Evolutionary conservation across 1,140 invertebrate genomes (phyloP).

Genomic region (Gryllus bimaculatus): DNA sequence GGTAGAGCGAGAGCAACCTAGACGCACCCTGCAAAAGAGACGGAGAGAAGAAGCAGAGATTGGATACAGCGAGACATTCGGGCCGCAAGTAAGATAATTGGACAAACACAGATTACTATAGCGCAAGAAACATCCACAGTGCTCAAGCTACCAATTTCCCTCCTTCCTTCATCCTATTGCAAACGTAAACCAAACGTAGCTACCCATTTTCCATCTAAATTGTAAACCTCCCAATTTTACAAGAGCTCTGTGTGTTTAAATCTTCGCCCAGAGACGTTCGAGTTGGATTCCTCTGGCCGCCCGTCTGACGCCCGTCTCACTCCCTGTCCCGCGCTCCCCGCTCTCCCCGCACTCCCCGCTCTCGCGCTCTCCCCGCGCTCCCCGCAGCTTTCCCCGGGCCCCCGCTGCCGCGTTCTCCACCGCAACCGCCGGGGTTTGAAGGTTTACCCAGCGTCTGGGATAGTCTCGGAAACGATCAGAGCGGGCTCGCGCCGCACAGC

Average conservation of each 20-base stretch:
- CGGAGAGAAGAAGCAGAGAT: not conserved
- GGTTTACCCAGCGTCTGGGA: not conserved
- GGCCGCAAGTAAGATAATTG: not conserved
- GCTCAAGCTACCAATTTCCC: not conserved
- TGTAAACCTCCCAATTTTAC: conserved; percentile 1
- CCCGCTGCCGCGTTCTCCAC: not conserved
- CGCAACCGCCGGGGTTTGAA: not conserved
- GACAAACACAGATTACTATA: not conserved
- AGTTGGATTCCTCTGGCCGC: not conserved
- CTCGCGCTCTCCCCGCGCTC: not conserved
- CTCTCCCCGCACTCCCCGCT: too few species aligned
- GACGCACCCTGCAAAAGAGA: not conserved
- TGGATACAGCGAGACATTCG: not conserved
- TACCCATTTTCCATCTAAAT: conserved; percentile 5
- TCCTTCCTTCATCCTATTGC: not conserved
- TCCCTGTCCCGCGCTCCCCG: too few species aligned
- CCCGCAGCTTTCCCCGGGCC: too few species aligned
- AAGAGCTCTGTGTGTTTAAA: conserved; percentile 1
- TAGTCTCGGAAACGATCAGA: not conserved
- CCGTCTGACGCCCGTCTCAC: too few species aligned
- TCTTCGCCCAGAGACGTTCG: not conserved
- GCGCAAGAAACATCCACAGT: not conserved
- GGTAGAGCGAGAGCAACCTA: not conserved
- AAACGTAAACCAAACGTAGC: not conserved
- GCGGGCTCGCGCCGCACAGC: too few species aligned